Evolutionary conservation across 2,797 vertebrate species (phyloP).

Genomic region (Danio kyathit): DNA sequence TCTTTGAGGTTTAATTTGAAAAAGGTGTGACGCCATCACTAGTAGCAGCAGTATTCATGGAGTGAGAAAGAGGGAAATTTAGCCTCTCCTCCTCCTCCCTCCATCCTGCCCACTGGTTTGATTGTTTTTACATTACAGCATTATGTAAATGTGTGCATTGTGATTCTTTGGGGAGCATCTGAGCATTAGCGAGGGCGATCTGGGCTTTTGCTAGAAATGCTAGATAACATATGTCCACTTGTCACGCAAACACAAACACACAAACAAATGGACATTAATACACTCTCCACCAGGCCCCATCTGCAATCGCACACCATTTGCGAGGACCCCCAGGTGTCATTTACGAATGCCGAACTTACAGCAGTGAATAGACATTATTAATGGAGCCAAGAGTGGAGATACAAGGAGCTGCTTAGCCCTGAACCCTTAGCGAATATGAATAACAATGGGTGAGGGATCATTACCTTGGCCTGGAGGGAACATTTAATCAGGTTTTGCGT

Average conservation of each 20-base stretch:
- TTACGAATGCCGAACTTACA: constrained; percentile 63
- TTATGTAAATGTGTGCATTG: constrained; percentile 78
- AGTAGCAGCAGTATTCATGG: not conserved
- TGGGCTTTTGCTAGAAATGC: constrained; percentile 70
- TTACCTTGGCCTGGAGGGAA: constrained; percentile 76
- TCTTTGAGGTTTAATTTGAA: not conserved
- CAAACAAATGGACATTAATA: constrained; percentile 70
- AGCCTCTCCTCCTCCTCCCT: not conserved
- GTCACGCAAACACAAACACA: constrained; percentile 72
- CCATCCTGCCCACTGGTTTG: constrained; percentile 32
- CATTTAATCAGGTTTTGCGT: constrained; percentile 80
- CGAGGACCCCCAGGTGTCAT: constrained; percentile 65
- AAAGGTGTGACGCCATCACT: not conserved
- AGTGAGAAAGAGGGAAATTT: not conserved
- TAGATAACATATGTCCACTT: constrained; percentile 74
- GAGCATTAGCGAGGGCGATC: constrained; percentile 69
- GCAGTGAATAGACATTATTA: constrained; percentile 76
- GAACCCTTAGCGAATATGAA: constrained; percentile 72
- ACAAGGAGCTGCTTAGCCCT: constrained; percentile 72
- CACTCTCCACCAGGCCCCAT: constrained; percentile 71
- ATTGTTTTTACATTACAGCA: constrained; percentile 62
- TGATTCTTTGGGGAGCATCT: constrained; percentile 62
- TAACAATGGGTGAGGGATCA: constrained; percentile 81
- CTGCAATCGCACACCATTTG: constrained; percentile 63
- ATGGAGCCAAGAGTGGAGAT: constrained; percentile 71